phyloP scores from a whole-genome alignment of 2,797 vertebrate species.

The Spinus pinus region DNA sequence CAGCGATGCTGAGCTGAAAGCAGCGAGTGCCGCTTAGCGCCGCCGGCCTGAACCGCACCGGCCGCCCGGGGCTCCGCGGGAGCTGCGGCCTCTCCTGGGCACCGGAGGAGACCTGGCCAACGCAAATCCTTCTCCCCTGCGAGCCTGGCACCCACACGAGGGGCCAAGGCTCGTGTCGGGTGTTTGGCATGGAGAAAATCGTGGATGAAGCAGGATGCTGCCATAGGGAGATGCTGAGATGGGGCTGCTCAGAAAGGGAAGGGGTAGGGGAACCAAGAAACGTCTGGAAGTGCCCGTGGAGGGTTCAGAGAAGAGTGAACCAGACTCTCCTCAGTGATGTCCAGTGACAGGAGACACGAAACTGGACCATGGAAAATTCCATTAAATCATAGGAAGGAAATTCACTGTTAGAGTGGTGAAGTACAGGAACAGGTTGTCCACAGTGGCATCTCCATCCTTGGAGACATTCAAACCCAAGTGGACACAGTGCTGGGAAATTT shows the following conservation, averaged over 20 bases:
- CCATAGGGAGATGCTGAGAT: accelerated
- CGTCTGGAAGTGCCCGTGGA: not conserved
- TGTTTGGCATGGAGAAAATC: accelerated
- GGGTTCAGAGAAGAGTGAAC: not conserved
- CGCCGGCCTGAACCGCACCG: not conserved
- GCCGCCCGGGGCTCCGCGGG: not conserved
- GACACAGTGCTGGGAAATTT: not conserved
- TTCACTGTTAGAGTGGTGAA: not conserved
- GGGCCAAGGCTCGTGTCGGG: accelerated
- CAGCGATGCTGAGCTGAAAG: not conserved
- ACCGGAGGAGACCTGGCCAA: accelerated
- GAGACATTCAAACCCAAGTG: not conserved
- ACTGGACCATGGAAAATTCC: not conserved
- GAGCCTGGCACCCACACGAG: not conserved
- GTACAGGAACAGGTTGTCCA: not conserved
- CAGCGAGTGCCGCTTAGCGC: slow-evolving; percentile 43
- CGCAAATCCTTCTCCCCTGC: accelerated
- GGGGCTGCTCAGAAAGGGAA: not conserved
- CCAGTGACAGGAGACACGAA: not conserved
- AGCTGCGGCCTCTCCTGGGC: accelerated
- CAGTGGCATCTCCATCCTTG: not conserved
- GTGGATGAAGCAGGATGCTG: not conserved
- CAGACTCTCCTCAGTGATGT: not conserved
- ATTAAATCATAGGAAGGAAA: accelerated
- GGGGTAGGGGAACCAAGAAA: accelerated